Base-by-base conservation (phyloP, 2,797 vertebrate genomes). In the Erithacus rubecula region DNA sequence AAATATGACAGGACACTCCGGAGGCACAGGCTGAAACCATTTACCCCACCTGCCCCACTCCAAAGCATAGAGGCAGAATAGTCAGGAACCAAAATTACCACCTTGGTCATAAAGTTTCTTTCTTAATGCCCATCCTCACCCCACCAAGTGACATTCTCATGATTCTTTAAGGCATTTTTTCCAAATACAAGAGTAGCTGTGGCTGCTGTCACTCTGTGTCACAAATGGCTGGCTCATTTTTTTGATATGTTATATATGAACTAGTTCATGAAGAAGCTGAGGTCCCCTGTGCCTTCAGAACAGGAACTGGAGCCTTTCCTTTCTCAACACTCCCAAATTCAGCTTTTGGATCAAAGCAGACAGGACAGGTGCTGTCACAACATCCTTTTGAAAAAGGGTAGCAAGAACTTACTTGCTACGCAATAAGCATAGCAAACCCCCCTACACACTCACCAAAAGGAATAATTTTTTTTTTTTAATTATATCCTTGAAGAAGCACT, bases 291-390 rank as follows among this genome's bases (percentile, higher is more conserved):
- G 15, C 46, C 37, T 26, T 43, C 43, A 78, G 72, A 88, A 62
- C 4, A 76, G 26, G n/a, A 63, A 52, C 8, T 37, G 47, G 15
- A 37, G 43, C 36, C 53, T 83, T 62, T 78, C 37, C n/a, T 88
- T 92, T 81, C 39, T 88, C 75, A 78, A n/a, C 26, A 43, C 16
- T 53, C 52, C 19, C 49, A 87, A 85, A 87, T 67, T 55, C 79
- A 65, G 20, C 24, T 74, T 91, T 80, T 64, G 21, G 27, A 89
- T 80, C 82, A 94, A 84, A 85, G 75, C n/a, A 87, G 60, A 53
- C 7, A 56, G 60, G 41, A 87, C 21, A 63, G 19, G 14, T 87
- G n/a, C 56, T 74, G 52, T 65, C 60, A 92, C 43, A 91, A 85
- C 65, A 83, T 19, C 39, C 20, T 87, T 94, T 53, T 52, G 64